Base-by-base conservation (phyloP, 2,797 vertebrate species). In the Chanos chanos region DNA sequence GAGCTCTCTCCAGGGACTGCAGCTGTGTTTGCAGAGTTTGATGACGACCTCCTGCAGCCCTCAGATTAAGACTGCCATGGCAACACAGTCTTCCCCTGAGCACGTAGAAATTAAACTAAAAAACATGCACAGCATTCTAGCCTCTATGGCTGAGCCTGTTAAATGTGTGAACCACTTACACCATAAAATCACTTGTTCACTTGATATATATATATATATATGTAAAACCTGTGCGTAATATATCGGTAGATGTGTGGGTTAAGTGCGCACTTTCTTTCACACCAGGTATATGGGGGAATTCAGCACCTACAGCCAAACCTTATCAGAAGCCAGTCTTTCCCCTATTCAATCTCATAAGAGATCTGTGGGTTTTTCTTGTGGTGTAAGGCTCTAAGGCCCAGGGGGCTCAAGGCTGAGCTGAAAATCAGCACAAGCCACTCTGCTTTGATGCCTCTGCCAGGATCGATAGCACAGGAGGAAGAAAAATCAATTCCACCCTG, bases 401-500 rank as follows among this genome's bases (percentile, higher is more conserved):
- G 64, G n/a, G 41, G 33, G 7, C 19, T 19, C 7, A 49, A 16
- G 40, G 10, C 40, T 16, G 34, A 39, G 50, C 31, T 49, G 25
- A 36, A 61, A 57, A 40, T 21, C 51, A 37, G 43, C 21, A 62
- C 41, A 53, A 66, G 52, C 28, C 22, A 44, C 36, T 43, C 10
- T 27, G 53, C 31, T 62, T 33, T 53, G 57, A 53, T 51, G 24
- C 45, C 58, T 56, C 19, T 36, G 12, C 19, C 30, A 12, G 36
- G 50, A 71, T 66, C 58, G 24, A 76, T 66, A n/a, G 50, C 43
- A 27, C 48, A 62, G 55, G n/a, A 51, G 10, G 60, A 64, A 31
- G 16, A 48, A 60, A 63, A 67, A 73, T 71, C 58, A 52, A 76
- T 68, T 63, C 24, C 40, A 33, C 65, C 30, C 66, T 58, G 28